phyloP scores from a whole-genome alignment of 1,140 invertebrate genomes.

The Procambarus virginalis region DNA sequence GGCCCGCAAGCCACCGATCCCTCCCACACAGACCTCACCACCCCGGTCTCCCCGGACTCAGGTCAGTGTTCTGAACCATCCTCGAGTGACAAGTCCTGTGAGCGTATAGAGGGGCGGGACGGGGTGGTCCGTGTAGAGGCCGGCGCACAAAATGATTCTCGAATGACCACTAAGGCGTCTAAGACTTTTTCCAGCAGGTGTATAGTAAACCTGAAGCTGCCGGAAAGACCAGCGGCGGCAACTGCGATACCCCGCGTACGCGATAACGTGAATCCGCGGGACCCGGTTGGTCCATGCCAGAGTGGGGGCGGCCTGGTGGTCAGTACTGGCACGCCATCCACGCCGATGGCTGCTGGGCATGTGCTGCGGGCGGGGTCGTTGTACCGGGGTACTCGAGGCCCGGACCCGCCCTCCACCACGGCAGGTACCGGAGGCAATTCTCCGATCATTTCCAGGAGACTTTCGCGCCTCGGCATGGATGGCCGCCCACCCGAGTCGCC shows the following conservation, averaged over 20 bases:
- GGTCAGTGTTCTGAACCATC: conserved; percentile 65
- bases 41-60: conserved; percentile 49
- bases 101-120: conserved; percentile 52
- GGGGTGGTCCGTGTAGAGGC: conserved; percentile 3
- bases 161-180: conserved; percentile 49
- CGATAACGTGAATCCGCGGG: conserved; percentile 44
- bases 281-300: conserved; percentile 29
- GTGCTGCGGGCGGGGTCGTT: conserved; percentile 65
- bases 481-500: conserved; percentile 56
- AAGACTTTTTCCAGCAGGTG: conserved; percentile 69
- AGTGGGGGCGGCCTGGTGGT: conserved; percentile 39
- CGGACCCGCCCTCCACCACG: conserved; percentile 31
- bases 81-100: conserved; percentile 64
- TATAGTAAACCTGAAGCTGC: conserved; percentile 68
- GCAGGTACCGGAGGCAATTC: conserved; percentile 46
- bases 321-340: conserved; percentile 49
- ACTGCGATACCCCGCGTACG: conserved; percentile 58
- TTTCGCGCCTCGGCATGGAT: conserved; percentile 41
- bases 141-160: conserved; percentile 27
- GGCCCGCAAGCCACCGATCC: conserved; percentile 29
- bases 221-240: conserved; percentile 54
- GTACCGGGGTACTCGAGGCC: conserved; percentile 40
- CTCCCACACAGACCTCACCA: conserved; percentile 39
- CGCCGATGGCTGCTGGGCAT: conserved; percentile 65
- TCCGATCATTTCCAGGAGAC: conserved; percentile 51